phyloP scores from a whole-genome alignment of 2,888 invertebrate species.

The Anthophora plumipes region DNA sequence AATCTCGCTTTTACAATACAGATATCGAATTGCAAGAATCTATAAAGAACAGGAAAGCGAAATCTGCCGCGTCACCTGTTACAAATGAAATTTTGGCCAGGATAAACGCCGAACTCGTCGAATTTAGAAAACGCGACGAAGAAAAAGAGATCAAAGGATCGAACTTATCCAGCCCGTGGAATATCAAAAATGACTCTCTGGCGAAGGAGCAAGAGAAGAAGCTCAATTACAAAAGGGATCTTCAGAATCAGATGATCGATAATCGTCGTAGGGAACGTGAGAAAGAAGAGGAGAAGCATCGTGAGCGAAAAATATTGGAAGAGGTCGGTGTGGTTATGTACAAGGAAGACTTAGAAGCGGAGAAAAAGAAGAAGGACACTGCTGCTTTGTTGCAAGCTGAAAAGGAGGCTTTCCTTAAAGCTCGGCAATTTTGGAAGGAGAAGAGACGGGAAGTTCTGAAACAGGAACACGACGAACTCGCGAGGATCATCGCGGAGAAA shows the following conservation, averaged over 20 bases:
- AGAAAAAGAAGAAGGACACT: constrained; percentile 45
- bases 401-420: constrained; percentile 60
- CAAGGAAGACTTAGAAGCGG: constrained; percentile 51
- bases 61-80: not conserved
- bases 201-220: constrained; percentile 35
- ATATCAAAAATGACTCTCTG: not conserved
- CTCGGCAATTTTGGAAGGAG: constrained; percentile 63
- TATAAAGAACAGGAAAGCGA: constrained; percentile 6
- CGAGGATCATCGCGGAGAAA: constrained; percentile 48
- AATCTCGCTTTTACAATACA: not conserved
- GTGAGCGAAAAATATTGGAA: constrained; percentile 70
- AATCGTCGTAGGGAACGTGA: constrained; percentile 63
- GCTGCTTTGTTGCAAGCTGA: constrained; percentile 56
- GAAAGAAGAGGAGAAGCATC: constrained; percentile 65
- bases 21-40: constrained; percentile 34
- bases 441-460: constrained; percentile 58
- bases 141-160: constrained; percentile 3
- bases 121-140: constrained; percentile 11
- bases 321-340: constrained; percentile 46
- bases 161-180: constrained; percentile 5
- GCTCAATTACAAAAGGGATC: constrained; percentile 27
- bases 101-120: constrained; percentile 1
- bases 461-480: constrained; percentile 62
- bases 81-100: not conserved
- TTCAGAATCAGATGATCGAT: constrained; percentile 69